phyloP scores from a whole-genome alignment of 1,140 invertebrate species.

The Drosophila hydei region DNA sequence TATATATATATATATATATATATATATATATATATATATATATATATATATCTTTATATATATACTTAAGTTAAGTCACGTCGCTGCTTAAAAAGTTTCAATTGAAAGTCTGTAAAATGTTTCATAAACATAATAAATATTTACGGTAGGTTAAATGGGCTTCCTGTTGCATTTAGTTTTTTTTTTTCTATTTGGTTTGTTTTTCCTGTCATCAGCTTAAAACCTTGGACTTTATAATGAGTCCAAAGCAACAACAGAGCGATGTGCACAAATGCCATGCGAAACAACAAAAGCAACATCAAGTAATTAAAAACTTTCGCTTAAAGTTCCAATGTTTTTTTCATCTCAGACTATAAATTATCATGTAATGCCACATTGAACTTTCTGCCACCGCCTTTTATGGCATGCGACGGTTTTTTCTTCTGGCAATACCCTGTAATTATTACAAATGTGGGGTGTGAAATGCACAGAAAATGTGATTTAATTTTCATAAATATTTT shows the following conservation, averaged over 20 bases:
- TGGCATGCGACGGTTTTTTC: slow-evolving; percentile 7
- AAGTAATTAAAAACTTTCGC: slow-evolving; percentile 76
- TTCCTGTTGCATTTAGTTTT: neutral
- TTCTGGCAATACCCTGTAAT: slow-evolving; percentile 5
- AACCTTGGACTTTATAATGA: slow-evolving; percentile 38
- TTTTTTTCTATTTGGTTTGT: neutral
- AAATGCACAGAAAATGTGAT: neutral
- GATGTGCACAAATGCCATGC: too few relatives aligned
- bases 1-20: slow-evolving; percentile 22
- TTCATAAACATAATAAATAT: slow-evolving; percentile 82
- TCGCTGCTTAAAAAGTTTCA: slow-evolving; percentile 69
- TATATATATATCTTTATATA: slow-evolving; percentile 17
- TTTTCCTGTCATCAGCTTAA: slow-evolving; percentile 14
- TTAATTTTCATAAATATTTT: neutral
- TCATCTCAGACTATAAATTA: slow-evolving; percentile 52
- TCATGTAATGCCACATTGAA: slow-evolving; percentile 50
- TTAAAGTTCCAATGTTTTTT: slow-evolving; percentile 58
- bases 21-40: slow-evolving; percentile 16
- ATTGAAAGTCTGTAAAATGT: slow-evolving; percentile 82
- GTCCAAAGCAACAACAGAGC: slow-evolving; percentile 32
- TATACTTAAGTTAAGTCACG: slow-evolving; percentile 63
- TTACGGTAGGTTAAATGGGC: slow-evolving; percentile 73
- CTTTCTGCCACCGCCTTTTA: slow-evolving; percentile 35
- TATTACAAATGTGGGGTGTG: neutral
- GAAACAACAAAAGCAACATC: slow-evolving; percentile 25